Conservation (phyloP, 2,888 invertebrate species). For the Hypolimnas misippus region DNA sequence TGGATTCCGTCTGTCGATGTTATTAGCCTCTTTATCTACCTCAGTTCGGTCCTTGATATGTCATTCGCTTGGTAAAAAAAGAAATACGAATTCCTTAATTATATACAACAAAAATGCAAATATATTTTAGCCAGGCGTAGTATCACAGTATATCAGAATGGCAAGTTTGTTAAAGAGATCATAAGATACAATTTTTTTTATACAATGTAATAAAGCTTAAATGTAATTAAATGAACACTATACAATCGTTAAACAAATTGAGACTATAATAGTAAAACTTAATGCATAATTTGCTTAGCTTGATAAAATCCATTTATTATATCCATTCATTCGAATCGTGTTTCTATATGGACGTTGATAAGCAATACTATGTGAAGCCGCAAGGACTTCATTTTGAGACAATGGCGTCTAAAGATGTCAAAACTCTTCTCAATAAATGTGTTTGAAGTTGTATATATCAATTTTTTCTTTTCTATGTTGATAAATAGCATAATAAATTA, state of each 20-base stretch:
- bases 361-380: too few species aligned
- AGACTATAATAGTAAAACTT: background rate
- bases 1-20: background rate
- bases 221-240: slow-evolving; percentile 45
- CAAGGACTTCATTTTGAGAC: too few species aligned
- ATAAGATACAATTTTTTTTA: slow-evolving; percentile 36
- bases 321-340: background rate
- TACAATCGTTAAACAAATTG: slow-evolving; percentile 15
- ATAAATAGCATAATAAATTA: too few species aligned
- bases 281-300: slow-evolving; percentile 6
- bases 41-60: background rate
- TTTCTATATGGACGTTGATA: too few species aligned
- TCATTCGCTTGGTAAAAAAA: background rate
- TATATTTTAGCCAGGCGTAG: slow-evolving; percentile 9
- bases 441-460: too few species aligned
- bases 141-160: slow-evolving; percentile 31
- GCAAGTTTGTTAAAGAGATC: slow-evolving; percentile 35
- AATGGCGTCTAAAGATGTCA: too few species aligned
- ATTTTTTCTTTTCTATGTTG: too few species aligned
- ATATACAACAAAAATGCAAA: slow-evolving; percentile 14
- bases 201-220: slow-evolving; percentile 33
- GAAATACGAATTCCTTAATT: slow-evolving; percentile 6
- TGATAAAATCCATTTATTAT: background rate
- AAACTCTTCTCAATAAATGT: too few species aligned
- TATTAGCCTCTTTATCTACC: slow-evolving; percentile 21